Conservation (phyloP, 2,113 vertebrate species). For the Spilogale gracilis region DNA sequence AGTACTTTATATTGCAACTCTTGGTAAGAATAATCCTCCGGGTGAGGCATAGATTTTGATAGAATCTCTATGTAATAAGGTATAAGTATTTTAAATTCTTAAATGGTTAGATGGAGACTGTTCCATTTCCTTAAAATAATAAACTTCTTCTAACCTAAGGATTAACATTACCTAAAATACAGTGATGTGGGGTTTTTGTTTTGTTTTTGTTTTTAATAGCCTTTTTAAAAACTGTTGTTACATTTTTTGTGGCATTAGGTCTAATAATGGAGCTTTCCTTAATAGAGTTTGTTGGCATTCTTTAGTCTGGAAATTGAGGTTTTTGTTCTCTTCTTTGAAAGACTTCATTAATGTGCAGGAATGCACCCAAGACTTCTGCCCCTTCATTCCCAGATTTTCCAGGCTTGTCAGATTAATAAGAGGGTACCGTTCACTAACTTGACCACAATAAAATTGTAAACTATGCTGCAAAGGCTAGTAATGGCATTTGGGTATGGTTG, state of each 20-base stretch:
- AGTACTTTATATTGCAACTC: neutral
- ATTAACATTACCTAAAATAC: conserved; percentile 36
- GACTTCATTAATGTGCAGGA: conserved; percentile 77
- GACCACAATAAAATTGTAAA: conserved; percentile 64
- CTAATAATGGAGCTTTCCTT: conserved; percentile 36
- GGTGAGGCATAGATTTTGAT: conserved; percentile 37
- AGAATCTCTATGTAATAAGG: conserved; percentile 43
- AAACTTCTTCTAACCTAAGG: conserved; percentile 41
- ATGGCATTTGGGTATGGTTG: conserved; percentile 34
- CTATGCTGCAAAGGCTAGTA: conserved; percentile 59
- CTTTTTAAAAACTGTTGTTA: neutral
- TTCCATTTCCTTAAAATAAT: conserved; percentile 53
- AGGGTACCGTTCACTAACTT: conserved; percentile 56
- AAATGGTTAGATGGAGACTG: neutral
- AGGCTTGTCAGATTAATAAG: conserved; percentile 64
- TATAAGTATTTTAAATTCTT: conserved; percentile 36
- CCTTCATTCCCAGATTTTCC: conserved; percentile 57
- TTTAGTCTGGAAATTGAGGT: conserved; percentile 51
- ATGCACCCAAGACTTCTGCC: conserved; percentile 66
- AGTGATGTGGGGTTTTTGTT: conserved; percentile 23
- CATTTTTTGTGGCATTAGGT: neutral
- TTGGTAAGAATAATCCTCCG: conserved; percentile 9
- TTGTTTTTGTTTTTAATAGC: neutral
- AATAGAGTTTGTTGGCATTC: conserved; percentile 36
- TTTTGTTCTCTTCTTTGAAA: conserved; percentile 72